These are phyloP conservation scores for Sandelia bainsii DNA, from an alignment of 2,797 vertebrate species.

Conservation along the genomic window DNA sequence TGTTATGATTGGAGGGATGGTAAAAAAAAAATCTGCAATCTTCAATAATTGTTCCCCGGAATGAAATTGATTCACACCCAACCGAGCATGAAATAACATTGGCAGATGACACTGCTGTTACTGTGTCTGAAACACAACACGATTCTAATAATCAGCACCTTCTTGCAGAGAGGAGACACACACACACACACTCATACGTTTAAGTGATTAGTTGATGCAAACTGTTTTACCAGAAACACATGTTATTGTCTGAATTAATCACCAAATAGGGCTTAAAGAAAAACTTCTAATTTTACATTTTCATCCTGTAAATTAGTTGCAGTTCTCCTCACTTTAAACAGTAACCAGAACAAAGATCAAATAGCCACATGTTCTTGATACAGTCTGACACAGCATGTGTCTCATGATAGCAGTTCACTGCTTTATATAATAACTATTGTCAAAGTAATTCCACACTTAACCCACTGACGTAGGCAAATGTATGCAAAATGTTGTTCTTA, in stretches of 20 bases:
- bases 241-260: conserved; percentile 56
- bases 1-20: conserved; percentile 79
- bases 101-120: conserved; percentile 86
- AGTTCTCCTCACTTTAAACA: conserved; percentile 1
- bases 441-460: not conserved
- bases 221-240: conserved; percentile 48
- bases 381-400: conserved; percentile 1
- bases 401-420: not conserved
- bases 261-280: conserved; percentile 23
- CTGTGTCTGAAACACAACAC: conserved; percentile 82
- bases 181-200: conserved; percentile 33
- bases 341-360: conserved; percentile 14
- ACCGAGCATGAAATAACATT: conserved; percentile 88
- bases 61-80: conserved; percentile 89
- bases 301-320: conserved; percentile 18
- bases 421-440: not conserved
- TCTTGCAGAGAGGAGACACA: conserved; percentile 59
- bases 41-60: conserved; percentile 87
- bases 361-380: not conserved
- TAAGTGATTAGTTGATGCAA: conserved; percentile 55
- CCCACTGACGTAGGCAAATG: no score
- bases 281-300: conserved; percentile 27
- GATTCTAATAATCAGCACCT: conserved; percentile 85
- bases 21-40: conserved; percentile 76
- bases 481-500: no score